A percentile compares a stretch with the other conserved stretches of the same genome.
These are phyloP conservation scores for Drosophila persimilis DNA, from an alignment of 1,140 invertebrate species.

Conservation along the genomic window DNA sequence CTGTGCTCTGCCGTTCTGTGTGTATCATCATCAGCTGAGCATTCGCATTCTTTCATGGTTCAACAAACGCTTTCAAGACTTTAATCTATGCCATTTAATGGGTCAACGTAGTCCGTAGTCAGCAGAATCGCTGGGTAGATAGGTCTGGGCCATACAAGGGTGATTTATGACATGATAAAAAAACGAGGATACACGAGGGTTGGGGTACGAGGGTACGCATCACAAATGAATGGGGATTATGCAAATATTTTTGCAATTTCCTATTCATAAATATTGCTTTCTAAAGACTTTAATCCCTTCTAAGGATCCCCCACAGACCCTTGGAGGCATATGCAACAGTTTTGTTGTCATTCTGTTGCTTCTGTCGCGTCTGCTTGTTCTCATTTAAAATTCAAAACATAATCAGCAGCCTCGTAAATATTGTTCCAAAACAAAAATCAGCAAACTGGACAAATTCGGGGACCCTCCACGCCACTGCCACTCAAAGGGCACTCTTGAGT, in stretches of 20 bases:
- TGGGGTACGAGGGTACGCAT: not conserved
- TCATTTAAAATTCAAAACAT: constrained; percentile 46
- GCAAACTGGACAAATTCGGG: constrained; percentile 38
- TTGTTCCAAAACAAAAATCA: constrained; percentile 31
- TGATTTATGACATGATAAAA: constrained; percentile 12
- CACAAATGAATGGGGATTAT: not conserved
- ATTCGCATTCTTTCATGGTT: constrained; percentile 51
- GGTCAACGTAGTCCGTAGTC: constrained; percentile 39
- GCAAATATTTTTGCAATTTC: not conserved
- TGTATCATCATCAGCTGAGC: constrained; percentile 38
- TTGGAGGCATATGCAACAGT: constrained; percentile 35
- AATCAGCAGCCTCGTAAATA: constrained; percentile 51
- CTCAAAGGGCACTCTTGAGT: constrained; percentile 30
- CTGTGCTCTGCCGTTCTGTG: not conserved
- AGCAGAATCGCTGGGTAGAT: constrained; percentile 14
- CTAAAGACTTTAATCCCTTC: constrained; percentile 3
- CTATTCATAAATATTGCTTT: constrained; percentile 14
- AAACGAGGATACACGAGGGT: not conserved
- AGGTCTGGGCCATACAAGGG: constrained; percentile 2
- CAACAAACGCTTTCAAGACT: constrained; percentile 66
- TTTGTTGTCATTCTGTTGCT: constrained; percentile 4
- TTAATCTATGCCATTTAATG: constrained; percentile 36
- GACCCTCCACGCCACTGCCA: constrained; percentile 18
- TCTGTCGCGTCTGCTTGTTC: not conserved
- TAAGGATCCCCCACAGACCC: constrained; percentile 8